Percentiles rank a stretch among this genome's conserved stretches.
Conservation (phyloP, 2,113 vertebrate species). For the Donacobius atricapilla region DNA sequence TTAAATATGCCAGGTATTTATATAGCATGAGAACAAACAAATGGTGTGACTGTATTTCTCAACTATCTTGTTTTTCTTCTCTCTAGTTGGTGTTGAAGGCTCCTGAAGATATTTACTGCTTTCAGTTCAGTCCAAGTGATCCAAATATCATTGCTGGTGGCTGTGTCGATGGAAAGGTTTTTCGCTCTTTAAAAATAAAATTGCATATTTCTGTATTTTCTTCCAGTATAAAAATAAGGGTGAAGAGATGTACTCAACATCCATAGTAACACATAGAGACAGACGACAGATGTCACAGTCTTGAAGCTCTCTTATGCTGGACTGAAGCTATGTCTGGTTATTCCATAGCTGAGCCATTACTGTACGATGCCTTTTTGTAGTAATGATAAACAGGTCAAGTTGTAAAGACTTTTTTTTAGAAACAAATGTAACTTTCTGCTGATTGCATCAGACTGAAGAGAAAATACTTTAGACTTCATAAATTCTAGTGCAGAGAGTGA, state of each 20-base stretch:
- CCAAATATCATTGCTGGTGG: slow-evolving; percentile 91
- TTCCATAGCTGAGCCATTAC: neutral
- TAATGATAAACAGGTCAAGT: neutral
- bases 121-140: slow-evolving; percentile 88
- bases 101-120: slow-evolving; percentile 86
- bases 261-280: neutral
- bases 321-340: neutral
- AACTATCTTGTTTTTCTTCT: neutral
- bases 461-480: neutral
- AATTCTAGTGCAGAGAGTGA: neutral
- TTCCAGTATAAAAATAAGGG: neutral
- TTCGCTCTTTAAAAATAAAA: neutral
- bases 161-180: slow-evolving; percentile 90
- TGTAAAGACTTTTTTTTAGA: neutral
- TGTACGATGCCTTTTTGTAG: neutral
- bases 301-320: neutral
- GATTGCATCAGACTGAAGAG: neutral
- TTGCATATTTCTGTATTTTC: neutral
- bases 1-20: neutral
- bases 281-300: neutral
- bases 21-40: neutral
- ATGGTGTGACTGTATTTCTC: neutral
- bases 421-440: neutral
- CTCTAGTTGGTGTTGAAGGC: slow-evolving; percentile 86
- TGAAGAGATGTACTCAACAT: neutral